These are phyloP conservation scores for Xestobium rufovillosum DNA, from an alignment of 2,888 invertebrate species.

Conservation along the genomic window DNA sequence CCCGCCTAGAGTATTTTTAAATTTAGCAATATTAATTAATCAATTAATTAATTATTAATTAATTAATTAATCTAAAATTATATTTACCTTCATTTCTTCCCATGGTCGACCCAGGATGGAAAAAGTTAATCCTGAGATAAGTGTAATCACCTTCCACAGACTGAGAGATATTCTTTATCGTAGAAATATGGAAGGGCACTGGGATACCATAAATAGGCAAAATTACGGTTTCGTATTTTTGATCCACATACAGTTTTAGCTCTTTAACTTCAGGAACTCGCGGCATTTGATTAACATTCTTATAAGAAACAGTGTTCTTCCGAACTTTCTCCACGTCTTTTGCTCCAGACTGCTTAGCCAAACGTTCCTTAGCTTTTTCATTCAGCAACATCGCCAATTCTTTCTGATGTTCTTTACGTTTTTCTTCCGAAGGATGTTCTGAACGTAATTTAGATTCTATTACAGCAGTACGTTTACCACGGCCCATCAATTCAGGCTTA, in stretches of 20 bases:
- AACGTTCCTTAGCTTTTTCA: constrained; percentile 83
- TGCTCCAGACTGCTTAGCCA: constrained; percentile 79
- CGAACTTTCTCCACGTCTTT: constrained; percentile 83
- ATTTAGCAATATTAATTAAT: constrained; percentile 8
- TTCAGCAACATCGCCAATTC: constrained; percentile 87
- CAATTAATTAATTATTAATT: background rate
- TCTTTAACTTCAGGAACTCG: constrained; percentile 88
- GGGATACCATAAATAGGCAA: constrained; percentile 93
- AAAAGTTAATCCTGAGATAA: constrained; percentile 95
- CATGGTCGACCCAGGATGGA: constrained; percentile 96
- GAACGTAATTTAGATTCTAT: constrained; percentile 88
- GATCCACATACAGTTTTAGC: constrained; percentile 91
- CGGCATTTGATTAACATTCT: constrained; percentile 86
- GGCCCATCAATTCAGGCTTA: constrained; percentile 60
- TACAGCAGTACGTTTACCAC: constrained; percentile 80
- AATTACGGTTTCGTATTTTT: constrained; percentile 97
- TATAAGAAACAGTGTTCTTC: constrained; percentile 94
- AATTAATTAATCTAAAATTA: background rate
- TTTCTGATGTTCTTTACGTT: constrained; percentile 92
- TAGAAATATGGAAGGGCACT: constrained; percentile 97
- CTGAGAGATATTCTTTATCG: constrained; percentile 97
- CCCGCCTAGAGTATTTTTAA: constrained; percentile 49
- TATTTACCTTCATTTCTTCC: constrained; percentile 71
- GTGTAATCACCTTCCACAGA: constrained; percentile 99
- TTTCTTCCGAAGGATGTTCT: constrained; percentile 94